Evolutionary conservation across 2,888 invertebrate genomes (phyloP).

Genomic region (Lamellibrachia satsuma): DNA sequence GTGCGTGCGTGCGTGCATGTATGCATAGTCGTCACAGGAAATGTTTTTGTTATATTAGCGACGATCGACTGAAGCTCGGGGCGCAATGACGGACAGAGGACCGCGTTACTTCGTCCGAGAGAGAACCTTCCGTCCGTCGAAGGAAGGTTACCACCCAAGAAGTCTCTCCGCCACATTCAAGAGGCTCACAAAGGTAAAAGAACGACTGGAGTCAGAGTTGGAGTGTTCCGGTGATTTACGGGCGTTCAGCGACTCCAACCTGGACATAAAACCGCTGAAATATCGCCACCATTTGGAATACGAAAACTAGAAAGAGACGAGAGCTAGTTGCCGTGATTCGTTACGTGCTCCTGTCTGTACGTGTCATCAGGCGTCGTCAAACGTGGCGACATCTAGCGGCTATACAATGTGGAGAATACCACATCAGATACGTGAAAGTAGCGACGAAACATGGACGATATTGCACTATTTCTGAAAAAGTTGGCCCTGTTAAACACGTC

Average conservation of each 20-base stretch:
- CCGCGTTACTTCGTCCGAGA: neutral
- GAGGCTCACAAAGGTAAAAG: constrained; percentile 47
- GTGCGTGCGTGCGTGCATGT: neutral
- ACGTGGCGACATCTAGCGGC: neutral
- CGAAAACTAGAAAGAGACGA: neutral
- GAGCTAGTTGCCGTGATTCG: neutral
- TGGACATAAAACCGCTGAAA: neutral
- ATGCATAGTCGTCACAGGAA: neutral
- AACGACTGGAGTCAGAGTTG: constrained; percentile 44
- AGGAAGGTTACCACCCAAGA: constrained; percentile 50
- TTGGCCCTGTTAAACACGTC: neutral
- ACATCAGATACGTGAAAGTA: neutral
- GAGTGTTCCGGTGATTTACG: neutral
- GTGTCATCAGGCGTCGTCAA: neutral
- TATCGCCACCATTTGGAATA: neutral
- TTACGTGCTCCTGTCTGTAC: neutral
- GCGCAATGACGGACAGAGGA: neutral
- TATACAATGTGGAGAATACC: neutral
- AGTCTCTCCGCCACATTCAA: constrained; percentile 54
- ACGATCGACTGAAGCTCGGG: neutral
- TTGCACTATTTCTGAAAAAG: neutral
- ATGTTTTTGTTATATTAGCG: neutral
- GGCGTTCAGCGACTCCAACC: neutral
- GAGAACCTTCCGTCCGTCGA: constrained; percentile 41
- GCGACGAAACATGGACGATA: neutral